phyloP scores from a whole-genome alignment of 2,888 invertebrate species.

The Melangyna quadrimaculata region DNA sequence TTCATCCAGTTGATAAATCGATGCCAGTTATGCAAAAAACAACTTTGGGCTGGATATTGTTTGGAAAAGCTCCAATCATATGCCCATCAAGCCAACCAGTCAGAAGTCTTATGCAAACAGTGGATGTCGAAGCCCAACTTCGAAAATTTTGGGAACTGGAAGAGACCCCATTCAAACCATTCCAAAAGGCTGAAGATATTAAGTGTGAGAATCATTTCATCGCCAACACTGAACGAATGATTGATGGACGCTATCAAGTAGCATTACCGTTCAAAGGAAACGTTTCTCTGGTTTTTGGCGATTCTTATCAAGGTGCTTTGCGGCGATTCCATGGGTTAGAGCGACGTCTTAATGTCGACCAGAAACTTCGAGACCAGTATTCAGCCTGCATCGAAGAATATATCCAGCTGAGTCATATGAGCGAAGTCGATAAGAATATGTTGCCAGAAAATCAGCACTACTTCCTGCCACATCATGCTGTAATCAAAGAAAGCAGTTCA shows the following conservation, averaged over 20 bases:
- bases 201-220: not conserved
- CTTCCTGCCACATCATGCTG: slow-evolving; percentile 46
- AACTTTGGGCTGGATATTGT: too few species aligned
- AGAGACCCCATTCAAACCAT: not conserved
- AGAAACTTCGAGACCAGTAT: not conserved
- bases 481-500: too few species aligned
- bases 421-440: not conserved
- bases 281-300: too few species aligned
- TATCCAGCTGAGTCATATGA: not conserved
- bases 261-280: not conserved
- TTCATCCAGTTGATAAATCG: too few species aligned
- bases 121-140: not conserved
- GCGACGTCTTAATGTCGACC: not conserved
- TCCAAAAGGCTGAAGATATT: not conserved
- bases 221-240: not conserved
- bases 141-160: not conserved
- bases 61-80: too few species aligned
- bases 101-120: not conserved
- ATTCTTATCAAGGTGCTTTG: not conserved
- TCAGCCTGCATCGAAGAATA: slow-evolving; percentile 2
- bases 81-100: not conserved
- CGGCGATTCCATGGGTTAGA: not conserved
- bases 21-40: too few species aligned
- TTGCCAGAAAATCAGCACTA: not conserved
- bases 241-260: not conserved